Percentiles rank a stretch among this genome's conserved stretches.
Evolutionary conservation across 2,888 invertebrate genomes (phyloP).

Genomic region (Papilio demoleus): DNA sequence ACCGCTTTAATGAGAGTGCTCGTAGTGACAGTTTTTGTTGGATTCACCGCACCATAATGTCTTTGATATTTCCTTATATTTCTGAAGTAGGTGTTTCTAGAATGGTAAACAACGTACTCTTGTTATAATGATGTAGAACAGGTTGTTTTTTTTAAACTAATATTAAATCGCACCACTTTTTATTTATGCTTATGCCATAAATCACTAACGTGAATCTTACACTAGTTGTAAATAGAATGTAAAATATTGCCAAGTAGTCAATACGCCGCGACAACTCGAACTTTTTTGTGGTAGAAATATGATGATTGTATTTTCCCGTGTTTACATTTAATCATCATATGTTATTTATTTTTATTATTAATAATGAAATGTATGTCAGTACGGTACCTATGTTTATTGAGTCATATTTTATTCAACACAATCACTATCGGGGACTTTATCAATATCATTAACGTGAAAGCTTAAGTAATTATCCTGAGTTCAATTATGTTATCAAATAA

Average conservation of each 20-base stretch:
- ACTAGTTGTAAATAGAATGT: no score
- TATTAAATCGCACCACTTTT: no score
- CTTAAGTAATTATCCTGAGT: conserved; percentile 32
- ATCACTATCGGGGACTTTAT: conserved; percentile 23
- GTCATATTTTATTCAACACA: conserved; percentile 35
- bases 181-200: no score
- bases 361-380: not conserved
- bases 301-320: no score
- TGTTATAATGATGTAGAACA: no score
- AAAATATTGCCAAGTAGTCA: no score
- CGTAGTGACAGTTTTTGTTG: conserved; percentile 54
- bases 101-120: not conserved
- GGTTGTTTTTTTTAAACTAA: no score
- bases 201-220: no score
- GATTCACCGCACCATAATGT: conserved; percentile 11
- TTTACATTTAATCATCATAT: not conserved
- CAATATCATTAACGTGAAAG: conserved; percentile 36
- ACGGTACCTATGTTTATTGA: not conserved
- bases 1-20: conserved; percentile 55
- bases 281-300: no score
- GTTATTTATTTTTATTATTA: not conserved
- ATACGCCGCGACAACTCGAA: no score
- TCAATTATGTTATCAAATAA: conserved; percentile 32
- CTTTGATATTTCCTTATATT: conserved; percentile 1
- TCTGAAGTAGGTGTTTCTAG: not conserved